Percentiles rank a stretch among this genome's conserved stretches.
Conservation (phyloP, 2,113 vertebrate species). For the Salvelinus sp. region DNA sequence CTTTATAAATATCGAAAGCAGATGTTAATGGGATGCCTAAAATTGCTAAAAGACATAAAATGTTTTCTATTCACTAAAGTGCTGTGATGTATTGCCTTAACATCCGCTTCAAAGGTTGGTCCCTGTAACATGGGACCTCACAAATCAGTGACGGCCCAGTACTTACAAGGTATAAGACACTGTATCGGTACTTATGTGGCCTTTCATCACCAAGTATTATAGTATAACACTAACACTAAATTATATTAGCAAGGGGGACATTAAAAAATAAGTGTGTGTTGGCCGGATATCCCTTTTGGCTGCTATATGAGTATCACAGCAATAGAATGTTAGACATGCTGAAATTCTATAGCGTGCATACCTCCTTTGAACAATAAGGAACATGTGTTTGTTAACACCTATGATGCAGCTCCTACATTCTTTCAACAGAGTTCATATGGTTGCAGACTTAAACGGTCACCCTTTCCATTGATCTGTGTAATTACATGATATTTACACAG, state of each 20-base stretch:
- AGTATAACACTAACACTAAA: not conserved
- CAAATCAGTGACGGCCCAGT: not conserved
- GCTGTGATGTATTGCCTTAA: not conserved
- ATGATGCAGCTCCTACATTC: too few species aligned
- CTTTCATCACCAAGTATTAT: not conserved
- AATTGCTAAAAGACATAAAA: slow-evolving; percentile 20
- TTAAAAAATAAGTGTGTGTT: not conserved
- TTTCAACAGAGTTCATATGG: too few species aligned
- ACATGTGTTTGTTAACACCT: too few species aligned
- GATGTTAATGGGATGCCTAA: slow-evolving; percentile 56
- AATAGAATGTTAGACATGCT: too few species aligned
- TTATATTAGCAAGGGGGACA: too few species aligned
- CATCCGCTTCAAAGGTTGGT: not conserved
- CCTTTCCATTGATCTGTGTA: too few species aligned
- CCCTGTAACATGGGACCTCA: not conserved
- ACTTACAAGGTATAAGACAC: not conserved
- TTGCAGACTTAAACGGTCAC: too few species aligned
- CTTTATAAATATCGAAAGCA: slow-evolving; percentile 59
- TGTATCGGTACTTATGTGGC: too few species aligned
- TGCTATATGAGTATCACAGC: not conserved
- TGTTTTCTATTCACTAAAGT: not conserved
- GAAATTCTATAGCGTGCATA: too few species aligned
- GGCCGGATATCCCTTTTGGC: not conserved
- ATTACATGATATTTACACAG: too few species aligned
- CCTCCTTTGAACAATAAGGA: too few species aligned